Evolutionary conservation across 2,888 invertebrate species (phyloP).

Genomic region (Phymatocera aterrima): DNA sequence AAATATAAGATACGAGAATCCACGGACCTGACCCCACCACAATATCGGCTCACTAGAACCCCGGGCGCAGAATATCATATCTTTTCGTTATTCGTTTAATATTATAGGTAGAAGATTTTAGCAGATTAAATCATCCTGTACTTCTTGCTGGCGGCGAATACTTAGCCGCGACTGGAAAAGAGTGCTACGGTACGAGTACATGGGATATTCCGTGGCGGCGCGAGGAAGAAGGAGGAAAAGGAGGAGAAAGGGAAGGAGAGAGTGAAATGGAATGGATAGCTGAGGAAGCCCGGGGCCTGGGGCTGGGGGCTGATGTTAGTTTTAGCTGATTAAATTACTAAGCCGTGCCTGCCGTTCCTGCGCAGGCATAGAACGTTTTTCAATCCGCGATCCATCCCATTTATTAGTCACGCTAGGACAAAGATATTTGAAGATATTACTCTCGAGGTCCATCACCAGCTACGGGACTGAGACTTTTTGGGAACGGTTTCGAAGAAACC

Average conservation of each 20-base stretch:
- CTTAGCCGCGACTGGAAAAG: constrained; percentile 37
- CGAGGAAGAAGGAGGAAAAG: neutral
- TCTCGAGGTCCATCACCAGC: too few relatives aligned
- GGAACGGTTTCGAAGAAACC: neutral
- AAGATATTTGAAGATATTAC: too few relatives aligned
- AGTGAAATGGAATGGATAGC: constrained; percentile 56
- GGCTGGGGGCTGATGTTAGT: constrained; percentile 70
- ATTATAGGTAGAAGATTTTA: constrained; percentile 61
- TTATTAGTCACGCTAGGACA: constrained; percentile 64
- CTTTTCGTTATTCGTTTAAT: neutral
- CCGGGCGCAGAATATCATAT: neutral
- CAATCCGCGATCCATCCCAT: constrained; percentile 69
- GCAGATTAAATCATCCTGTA: constrained; percentile 73
- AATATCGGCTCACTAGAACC: neutral
- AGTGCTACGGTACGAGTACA: constrained; percentile 10
- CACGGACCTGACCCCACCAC: neutral
- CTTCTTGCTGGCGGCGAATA: constrained; percentile 57
- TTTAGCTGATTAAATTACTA: constrained; percentile 75
- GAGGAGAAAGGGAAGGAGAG: constrained; percentile 52
- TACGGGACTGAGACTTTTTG: neutral
- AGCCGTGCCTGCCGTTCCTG: constrained; percentile 70
- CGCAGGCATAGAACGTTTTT: constrained; percentile 67
- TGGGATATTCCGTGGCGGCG: constrained; percentile 18
- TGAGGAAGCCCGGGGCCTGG: constrained; percentile 57
- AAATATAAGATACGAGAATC: neutral